These are phyloP conservation scores for Macquaria australasica DNA, from an alignment of 2,113 vertebrate genomes.

Conservation along the genomic window DNA sequence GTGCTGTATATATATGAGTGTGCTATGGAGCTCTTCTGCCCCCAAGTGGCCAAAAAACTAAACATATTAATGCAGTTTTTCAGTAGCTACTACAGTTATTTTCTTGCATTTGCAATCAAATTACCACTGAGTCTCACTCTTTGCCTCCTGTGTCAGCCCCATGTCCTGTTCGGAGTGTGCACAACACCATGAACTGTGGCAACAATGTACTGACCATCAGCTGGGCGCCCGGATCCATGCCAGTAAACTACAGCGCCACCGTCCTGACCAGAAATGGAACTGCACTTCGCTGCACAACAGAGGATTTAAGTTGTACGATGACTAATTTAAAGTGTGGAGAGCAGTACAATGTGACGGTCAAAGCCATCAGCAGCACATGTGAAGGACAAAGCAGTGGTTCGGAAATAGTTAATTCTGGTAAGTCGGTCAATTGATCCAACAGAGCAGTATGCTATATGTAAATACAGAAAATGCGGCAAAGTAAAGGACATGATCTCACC, in stretches of 20 bases:
- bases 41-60: background rate
- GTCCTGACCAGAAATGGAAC: slow-evolving; percentile 33
- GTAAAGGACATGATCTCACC: background rate
- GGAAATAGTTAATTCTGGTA: slow-evolving; percentile 71
- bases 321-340: slow-evolving; percentile 71
- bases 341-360: slow-evolving; percentile 74
- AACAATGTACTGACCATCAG: slow-evolving; percentile 71
- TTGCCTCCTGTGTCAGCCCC: slow-evolving; percentile 75
- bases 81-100: too few relatives aligned
- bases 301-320: slow-evolving; percentile 67
- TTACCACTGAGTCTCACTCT: background rate
- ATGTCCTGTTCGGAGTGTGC: slow-evolving; percentile 74
- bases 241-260: slow-evolving; percentile 76
- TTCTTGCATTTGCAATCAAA: background rate
- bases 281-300: slow-evolving; percentile 64
- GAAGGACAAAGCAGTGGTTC: slow-evolving; percentile 58
- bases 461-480: background rate
- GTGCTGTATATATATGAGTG: too few relatives aligned
- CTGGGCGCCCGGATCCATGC: slow-evolving; percentile 67
- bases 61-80: background rate
- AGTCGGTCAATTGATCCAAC: background rate
- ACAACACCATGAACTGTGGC: slow-evolving; percentile 73
- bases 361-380: slow-evolving; percentile 70
- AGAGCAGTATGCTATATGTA: background rate
- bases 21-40: background rate